These are phyloP conservation scores for Diaphora mendica DNA, from an alignment of 2,888 invertebrate genomes.

Conservation along the genomic window DNA sequence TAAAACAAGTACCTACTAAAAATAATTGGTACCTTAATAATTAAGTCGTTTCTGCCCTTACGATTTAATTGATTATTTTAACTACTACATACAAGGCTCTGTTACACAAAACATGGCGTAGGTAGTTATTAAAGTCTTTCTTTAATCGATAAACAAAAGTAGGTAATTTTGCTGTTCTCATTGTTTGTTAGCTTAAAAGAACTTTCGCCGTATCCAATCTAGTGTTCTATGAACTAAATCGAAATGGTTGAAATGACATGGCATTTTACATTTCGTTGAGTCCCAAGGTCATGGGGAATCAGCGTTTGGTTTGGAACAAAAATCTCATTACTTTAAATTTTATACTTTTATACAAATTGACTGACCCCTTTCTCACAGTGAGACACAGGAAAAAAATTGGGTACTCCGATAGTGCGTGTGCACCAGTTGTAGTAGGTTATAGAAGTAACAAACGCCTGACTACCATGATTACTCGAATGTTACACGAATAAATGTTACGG, in stretches of 20 bases:
- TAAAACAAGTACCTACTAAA: too few species aligned
- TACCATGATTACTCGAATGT: not conserved
- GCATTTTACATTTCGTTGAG: slow-evolving; percentile 18
- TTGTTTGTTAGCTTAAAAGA: slow-evolving; percentile 20
- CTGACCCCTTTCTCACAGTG: not conserved
- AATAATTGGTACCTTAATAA: too few species aligned
- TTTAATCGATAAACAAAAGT: slow-evolving; percentile 3
- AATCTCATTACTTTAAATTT: not conserved
- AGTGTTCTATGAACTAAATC: slow-evolving; percentile 43
- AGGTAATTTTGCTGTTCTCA: slow-evolving; percentile 19
- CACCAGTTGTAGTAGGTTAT: not conserved
- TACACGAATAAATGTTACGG: too few species aligned
- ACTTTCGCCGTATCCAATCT: slow-evolving; percentile 36
- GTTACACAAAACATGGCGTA: not conserved
- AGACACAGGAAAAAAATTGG: not conserved
- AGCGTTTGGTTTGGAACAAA: slow-evolving; percentile 8
- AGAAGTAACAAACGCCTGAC: not conserved
- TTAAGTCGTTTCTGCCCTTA: too few species aligned
- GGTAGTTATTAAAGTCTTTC: not conserved
- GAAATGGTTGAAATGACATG: slow-evolving; percentile 35
- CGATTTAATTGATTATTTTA: too few species aligned
- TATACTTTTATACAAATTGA: not conserved
- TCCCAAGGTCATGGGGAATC: slow-evolving; percentile 17
- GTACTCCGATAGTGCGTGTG: not conserved
- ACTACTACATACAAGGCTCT: too few species aligned